Evolutionary conservation across 2,888 invertebrate genomes (phyloP), one percentile per base, ranked within the genome.

Genomic region (Antitype chi): DNA sequence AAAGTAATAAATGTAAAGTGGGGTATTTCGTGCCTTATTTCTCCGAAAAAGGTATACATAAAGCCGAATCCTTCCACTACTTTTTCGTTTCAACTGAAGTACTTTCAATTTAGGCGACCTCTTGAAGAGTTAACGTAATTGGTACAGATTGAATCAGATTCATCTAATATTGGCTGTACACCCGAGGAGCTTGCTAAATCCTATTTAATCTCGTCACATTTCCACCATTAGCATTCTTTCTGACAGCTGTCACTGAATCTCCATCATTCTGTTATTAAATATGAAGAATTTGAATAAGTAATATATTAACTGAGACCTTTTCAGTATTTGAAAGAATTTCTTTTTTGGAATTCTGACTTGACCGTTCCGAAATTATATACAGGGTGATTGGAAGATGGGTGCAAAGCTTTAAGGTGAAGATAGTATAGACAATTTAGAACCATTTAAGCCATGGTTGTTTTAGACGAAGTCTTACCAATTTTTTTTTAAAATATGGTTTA

Each of bases 111-210:
- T 64, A 15, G 9, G 49, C 28, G 57, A 67, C n/a, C 28, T 57
- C 57, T 52, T 67, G 25, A 71, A 73, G 32, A 57, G 47, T 70
- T 68, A 59, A 60, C 53, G 60, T 78, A 74, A 83, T 74, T 74
- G 70, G 67, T n/a, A 15, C 17, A 74, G 25, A 82, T 82, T 74
- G 25, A 70, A 78, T 74, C 73, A 43, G 70, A 43, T 74, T 70
- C 38, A 32, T 73, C 25, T 63, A 74, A 80, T 80, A 71, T 69
- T 62, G 32, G 8, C 59, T 53, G 49, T 71, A 68, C 32, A 57
- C 63, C 20, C 20, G 9, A 66, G 28, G 1, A 62, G 9, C 38
- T 60, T 9, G 20, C 49, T 17, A 55, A 64, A 71, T 60, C 15
- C 60, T 23, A 20, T 67, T 74, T 64, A 68, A 76, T 68, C 28